These are phyloP conservation scores for Scrobipalpa costella DNA, from an alignment of 2,888 invertebrate species.

Conservation along the genomic window DNA sequence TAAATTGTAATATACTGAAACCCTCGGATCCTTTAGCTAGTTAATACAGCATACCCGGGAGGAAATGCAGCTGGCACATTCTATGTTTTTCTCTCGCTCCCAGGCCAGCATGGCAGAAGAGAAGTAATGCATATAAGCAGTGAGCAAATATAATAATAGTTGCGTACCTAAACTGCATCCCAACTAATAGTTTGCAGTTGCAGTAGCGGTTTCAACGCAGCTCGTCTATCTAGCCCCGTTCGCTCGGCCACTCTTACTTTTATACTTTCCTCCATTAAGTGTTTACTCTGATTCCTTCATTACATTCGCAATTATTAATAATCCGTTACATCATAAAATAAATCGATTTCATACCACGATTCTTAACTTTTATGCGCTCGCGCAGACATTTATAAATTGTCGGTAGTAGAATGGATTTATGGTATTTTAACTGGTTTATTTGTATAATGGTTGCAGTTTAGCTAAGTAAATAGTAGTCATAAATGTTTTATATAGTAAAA, in stretches of 20 bases:
- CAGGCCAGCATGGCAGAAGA: too few relatives aligned
- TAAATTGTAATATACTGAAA: too few relatives aligned
- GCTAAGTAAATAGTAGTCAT: background rate
- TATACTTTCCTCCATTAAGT: conserved; percentile 1
- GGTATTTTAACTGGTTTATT: background rate
- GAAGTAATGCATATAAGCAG: too few relatives aligned
- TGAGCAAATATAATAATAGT: too few relatives aligned
- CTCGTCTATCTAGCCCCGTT: background rate
- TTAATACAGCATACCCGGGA: too few relatives aligned
- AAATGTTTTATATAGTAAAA: background rate
- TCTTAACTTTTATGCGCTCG: conserved; percentile 14
- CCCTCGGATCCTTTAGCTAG: too few relatives aligned
- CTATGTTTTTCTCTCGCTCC: too few relatives aligned
- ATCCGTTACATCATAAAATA: conserved; percentile 13
- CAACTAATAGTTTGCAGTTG: too few relatives aligned
- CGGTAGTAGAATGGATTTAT: background rate
- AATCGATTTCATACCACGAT: conserved; percentile 17
- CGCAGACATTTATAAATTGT: background rate
- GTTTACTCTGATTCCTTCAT: conserved; percentile 12
- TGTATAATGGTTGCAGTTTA: background rate
- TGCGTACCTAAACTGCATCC: too few relatives aligned
- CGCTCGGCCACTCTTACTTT: conserved; percentile 2
- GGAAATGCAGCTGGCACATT: too few relatives aligned
- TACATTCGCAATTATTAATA: conserved; percentile 4
- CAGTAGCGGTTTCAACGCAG: too few relatives aligned